These are phyloP conservation scores for Geotrypetes seraphini DNA, from an alignment of 2,797 vertebrate species.

Conservation along the genomic window DNA sequence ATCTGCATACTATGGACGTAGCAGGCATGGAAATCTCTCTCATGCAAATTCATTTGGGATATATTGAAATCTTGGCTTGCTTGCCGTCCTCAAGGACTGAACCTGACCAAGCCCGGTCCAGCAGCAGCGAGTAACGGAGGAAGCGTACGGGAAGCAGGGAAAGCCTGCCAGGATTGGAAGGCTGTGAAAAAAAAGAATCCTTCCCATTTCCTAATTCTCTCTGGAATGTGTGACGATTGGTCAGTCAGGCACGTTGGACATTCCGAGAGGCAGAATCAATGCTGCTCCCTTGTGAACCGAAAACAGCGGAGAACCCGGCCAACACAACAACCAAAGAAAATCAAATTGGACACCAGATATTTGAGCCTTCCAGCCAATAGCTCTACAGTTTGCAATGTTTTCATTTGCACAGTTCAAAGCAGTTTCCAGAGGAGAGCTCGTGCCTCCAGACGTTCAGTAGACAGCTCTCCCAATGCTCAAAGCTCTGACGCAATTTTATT, in stretches of 20 bases:
- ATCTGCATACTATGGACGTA: too few species aligned
- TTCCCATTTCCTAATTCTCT: too few species aligned
- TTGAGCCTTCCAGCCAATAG: too few species aligned
- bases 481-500: conserved; percentile 43
- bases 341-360: conserved; percentile 4
- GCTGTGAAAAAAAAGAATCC: too few species aligned
- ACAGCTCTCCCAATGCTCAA: conserved; percentile 39
- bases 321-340: conserved; percentile 6
- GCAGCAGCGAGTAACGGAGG: too few species aligned
- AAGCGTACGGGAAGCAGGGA: too few species aligned
- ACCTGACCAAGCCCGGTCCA: too few species aligned
- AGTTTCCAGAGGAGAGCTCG: conserved; percentile 35
- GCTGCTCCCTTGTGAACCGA: conserved; percentile 18
- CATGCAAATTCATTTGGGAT: too few species aligned
- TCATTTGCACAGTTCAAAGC: conserved; percentile 37
- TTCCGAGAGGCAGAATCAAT: background rate
- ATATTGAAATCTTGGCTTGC: too few species aligned
- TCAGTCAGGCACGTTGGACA: background rate
- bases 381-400: conserved; percentile 39
- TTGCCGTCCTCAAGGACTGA: too few species aligned
- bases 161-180: too few species aligned
- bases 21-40: too few species aligned
- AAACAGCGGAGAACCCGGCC: conserved; percentile 15
- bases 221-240: background rate
- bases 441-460: conserved; percentile 35